Evolutionary conservation across 2,113 vertebrate species (phyloP).

Genomic region (Psettodes erumei): DNA sequence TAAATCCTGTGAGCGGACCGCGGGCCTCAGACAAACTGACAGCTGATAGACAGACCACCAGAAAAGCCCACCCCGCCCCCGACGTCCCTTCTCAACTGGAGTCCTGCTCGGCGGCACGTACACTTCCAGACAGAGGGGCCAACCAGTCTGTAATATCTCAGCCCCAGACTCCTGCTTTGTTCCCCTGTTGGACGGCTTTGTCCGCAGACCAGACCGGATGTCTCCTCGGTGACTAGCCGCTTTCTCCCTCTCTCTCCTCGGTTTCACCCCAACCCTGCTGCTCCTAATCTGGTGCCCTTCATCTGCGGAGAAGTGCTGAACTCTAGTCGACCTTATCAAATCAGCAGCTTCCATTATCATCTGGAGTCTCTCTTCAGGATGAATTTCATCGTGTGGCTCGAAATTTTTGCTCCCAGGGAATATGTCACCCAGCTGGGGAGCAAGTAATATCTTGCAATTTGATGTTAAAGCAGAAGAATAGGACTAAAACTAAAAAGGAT

Average conservation of each 20-base stretch:
- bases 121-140: constrained; percentile 74
- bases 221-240: constrained; percentile 65
- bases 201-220: constrained; percentile 73
- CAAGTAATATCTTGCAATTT: constrained; percentile 1
- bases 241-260: constrained; percentile 37
- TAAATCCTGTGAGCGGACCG: constrained; percentile 10
- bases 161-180: constrained; percentile 77
- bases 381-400: neutral
- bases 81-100: constrained; percentile 37
- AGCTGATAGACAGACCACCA: constrained; percentile 56
- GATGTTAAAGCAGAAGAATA: neutral
- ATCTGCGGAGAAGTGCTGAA: constrained; percentile 15
- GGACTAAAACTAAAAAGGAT: neutral
- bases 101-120: constrained; percentile 79
- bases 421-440: neutral
- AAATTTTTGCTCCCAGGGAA: neutral
- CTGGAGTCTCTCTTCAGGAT: neutral
- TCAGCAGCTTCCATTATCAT: constrained; percentile 1
- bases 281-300: constrained; percentile 30
- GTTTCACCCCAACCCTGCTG: constrained; percentile 26
- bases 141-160: constrained; percentile 67
- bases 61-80: constrained; percentile 47
- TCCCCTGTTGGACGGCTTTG: constrained; percentile 68
- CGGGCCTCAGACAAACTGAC: constrained; percentile 28
- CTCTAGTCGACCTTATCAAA: neutral